Percentiles rank a stretch among this genome's conserved stretches.
Evolutionary conservation across 2,797 vertebrate genomes (phyloP).

Genomic region (Ataeniobius toweri): DNA sequence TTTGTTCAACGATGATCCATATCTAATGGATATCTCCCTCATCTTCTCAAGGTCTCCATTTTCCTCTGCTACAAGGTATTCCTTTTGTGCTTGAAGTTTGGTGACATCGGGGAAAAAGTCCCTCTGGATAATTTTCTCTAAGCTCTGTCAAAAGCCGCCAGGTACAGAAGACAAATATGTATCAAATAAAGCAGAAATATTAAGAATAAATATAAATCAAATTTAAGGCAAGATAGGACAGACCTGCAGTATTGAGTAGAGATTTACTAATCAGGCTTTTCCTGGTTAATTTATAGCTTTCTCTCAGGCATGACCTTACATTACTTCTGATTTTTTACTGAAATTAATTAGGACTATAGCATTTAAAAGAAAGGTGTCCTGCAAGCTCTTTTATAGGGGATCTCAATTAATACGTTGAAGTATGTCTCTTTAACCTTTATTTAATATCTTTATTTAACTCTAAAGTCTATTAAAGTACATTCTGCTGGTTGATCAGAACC

Average conservation of each 20-base stretch:
- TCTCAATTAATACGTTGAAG: not conserved
- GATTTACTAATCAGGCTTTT: not conserved
- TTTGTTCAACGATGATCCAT: conserved; percentile 87
- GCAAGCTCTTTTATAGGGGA: not conserved
- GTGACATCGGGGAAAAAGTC: conserved; percentile 97
- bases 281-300: not conserved
- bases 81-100: conserved; percentile 92
- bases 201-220: not conserved
- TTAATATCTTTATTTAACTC: not conserved
- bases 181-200: not conserved
- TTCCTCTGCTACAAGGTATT: conserved; percentile 95
- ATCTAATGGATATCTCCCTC: conserved; percentile 95
- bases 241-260: not conserved
- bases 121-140: conserved; percentile 94
- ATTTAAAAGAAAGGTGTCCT: not conserved
- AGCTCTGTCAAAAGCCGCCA: conserved; percentile 73
- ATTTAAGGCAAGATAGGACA: not conserved
- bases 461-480: not conserved
- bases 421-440: not conserved
- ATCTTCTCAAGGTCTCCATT: conserved; percentile 92
- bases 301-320: not conserved
- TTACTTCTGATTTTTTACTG: not conserved
- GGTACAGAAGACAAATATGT: not conserved
- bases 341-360: not conserved
- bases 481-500: not conserved